These are phyloP conservation scores for Morbakka virulenta DNA, from an alignment of 30 jellyfish, hydroid and myxozoan genomes.

Conservation along the genomic window DNA sequence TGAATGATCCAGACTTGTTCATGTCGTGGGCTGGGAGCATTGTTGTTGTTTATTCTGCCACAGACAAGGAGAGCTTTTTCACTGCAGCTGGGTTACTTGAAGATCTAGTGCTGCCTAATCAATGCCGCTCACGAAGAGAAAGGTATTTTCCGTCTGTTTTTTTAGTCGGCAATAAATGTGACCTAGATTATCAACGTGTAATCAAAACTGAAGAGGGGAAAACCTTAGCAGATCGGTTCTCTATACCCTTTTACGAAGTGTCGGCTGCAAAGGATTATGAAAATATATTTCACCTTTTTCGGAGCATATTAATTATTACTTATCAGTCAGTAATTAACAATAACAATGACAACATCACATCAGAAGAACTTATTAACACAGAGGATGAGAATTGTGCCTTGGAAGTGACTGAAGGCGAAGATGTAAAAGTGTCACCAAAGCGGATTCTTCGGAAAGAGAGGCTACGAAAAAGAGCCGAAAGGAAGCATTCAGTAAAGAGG, in stretches of 20 bases:
- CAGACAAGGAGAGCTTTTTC: constrained; percentile 65
- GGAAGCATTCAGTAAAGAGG: constrained; percentile 75
- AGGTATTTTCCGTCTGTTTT: constrained; percentile 32
- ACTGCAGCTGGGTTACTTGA: constrained; percentile 72
- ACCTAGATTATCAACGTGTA: constrained; percentile 80
- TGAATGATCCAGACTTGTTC: constrained; percentile 15
- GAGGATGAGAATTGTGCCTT: neutral
- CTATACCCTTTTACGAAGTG: constrained; percentile 79
- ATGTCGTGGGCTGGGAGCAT: constrained; percentile 80
- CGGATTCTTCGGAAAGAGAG: too few relatives aligned
- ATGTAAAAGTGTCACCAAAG: constrained; percentile 56
- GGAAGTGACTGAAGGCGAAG: constrained; percentile 39
- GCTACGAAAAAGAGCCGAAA: too few relatives aligned
- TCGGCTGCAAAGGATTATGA: constrained; percentile 88
- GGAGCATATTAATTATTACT: constrained; percentile 54
- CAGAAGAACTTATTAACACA: neutral
- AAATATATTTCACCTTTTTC: constrained; percentile 59
- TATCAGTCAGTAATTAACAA: constrained; percentile 27
- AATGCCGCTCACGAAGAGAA: neutral
- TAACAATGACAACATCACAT: constrained; percentile 24
- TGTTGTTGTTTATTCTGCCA: constrained; percentile 77
- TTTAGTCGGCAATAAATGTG: constrained; percentile 73
- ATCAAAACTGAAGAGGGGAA: constrained; percentile 78
- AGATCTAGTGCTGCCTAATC: constrained; percentile 41
- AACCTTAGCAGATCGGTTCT: constrained; percentile 61